A percentile compares a stretch with the other conserved stretches of the same genome.
Evolutionary conservation across 2,113 vertebrate genomes (phyloP).

Genomic region (Malurus cyaneus): DNA sequence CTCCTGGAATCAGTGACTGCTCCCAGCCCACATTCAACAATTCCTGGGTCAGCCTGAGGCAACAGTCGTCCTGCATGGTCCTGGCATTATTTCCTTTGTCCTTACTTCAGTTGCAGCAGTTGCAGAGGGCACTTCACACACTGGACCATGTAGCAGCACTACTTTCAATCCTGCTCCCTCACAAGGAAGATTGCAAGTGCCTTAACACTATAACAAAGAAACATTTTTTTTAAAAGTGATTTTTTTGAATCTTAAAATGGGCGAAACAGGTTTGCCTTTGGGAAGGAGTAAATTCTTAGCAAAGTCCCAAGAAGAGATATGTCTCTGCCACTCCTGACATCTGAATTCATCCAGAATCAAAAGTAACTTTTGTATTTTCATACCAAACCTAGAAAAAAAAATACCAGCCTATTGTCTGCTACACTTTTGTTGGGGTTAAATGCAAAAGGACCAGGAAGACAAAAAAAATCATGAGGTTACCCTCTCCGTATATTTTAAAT

Average conservation of each 20-base stretch:
- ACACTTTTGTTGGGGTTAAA: background rate
- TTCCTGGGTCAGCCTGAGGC: background rate
- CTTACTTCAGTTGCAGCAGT: background rate
- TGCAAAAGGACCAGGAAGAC: background rate
- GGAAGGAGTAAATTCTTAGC: background rate
- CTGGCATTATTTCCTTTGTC: background rate
- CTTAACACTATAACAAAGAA: background rate
- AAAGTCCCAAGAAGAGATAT: background rate
- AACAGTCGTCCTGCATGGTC: background rate
- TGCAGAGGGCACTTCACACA: background rate
- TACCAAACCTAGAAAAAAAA: background rate
- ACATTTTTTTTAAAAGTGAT: background rate
- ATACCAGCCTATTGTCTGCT: background rate
- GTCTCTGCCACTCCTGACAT: background rate
- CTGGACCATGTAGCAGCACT: background rate
- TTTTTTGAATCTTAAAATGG: background rate
- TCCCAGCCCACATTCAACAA: background rate
- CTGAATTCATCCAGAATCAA: background rate
- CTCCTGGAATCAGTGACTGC: background rate
- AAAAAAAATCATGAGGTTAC: background rate
- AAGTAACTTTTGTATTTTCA: background rate
- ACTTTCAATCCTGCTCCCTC: background rate
- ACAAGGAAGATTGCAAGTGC: background rate
- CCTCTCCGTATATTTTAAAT: background rate
- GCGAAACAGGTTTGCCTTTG: background rate